A percentile compares a stretch with the other conserved stretches of the same genome.
Evolutionary conservation across 35 echinoderm and acorn worm species (phyloP).

Genomic region (Hemicentrotus pulcherrimus): DNA sequence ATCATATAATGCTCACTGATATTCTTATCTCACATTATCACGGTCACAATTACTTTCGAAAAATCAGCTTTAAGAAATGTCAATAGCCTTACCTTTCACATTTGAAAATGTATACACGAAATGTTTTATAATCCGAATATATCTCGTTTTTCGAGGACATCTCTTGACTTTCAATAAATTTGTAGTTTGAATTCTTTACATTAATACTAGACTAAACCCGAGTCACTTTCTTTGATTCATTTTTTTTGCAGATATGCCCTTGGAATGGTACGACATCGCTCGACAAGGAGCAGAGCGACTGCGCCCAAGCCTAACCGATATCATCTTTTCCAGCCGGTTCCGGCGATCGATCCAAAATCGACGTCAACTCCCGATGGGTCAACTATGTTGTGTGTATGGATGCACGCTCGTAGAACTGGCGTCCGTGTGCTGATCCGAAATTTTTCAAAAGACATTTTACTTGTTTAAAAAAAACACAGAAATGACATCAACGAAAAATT

Average conservation of each 20-base stretch:
- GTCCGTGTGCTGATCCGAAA: not conserved
- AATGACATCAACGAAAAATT: not conserved
- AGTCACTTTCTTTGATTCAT: too few species aligned
- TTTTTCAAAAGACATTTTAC: not conserved
- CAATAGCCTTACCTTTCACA: too few species aligned
- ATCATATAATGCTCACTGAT: too few species aligned
- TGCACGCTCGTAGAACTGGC: not conserved
- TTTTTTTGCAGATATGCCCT: not conserved
- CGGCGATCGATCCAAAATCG: not conserved
- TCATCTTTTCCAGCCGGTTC: not conserved
- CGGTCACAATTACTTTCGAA: too few species aligned
- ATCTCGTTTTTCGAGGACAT: too few species aligned
- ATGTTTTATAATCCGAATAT: too few species aligned
- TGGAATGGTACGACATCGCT: not conserved
- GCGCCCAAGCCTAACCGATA: not conserved
- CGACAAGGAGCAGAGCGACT: not conserved
- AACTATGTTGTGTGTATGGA: not conserved
- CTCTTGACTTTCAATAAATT: too few species aligned
- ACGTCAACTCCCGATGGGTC: not conserved
- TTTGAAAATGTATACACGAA: too few species aligned
- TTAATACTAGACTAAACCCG: too few species aligned
- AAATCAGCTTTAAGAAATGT: too few species aligned
- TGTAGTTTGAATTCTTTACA: too few species aligned
- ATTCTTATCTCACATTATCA: too few species aligned
- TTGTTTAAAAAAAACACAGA: not conserved